A percentile compares a stretch with the other conserved stretches of the same genome.
Evolutionary conservation across 2,797 vertebrate genomes (phyloP).

Genomic region (Rhyacichthys aspro): DNA sequence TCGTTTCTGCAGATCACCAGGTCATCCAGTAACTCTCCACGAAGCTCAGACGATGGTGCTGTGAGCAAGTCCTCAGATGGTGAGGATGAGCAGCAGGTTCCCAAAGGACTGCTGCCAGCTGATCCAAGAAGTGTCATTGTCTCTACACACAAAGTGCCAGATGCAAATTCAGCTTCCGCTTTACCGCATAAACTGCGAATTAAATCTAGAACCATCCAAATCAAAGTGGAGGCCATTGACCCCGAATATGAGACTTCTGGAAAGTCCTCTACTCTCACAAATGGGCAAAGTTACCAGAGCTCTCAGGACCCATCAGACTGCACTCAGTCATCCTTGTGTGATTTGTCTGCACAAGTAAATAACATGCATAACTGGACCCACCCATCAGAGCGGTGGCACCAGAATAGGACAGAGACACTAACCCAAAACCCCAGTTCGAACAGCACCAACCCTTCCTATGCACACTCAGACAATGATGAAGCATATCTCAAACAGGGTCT

Average conservation of each 20-base stretch:
- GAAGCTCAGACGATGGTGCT: conserved; percentile 88
- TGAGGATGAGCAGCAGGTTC: conserved; percentile 97
- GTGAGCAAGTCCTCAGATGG: conserved; percentile 92
- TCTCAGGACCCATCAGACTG: conserved; percentile 71
- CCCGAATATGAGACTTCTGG: conserved; percentile 85
- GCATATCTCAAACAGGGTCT: conserved; percentile 85
- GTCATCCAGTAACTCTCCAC: conserved; percentile 90
- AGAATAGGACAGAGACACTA: conserved; percentile 62
- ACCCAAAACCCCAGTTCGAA: conserved; percentile 43
- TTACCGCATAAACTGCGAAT: conserved; percentile 96
- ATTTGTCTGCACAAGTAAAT: conserved; percentile 89
- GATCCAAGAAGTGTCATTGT: conserved; percentile 86
- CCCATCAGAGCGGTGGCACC: conserved; percentile 87
- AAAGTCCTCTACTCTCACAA: conserved; percentile 80
- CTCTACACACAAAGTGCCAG: conserved; percentile 89
- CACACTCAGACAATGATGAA: conserved; percentile 81
- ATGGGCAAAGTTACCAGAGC: conserved; percentile 79
- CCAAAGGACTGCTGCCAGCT: conserved; percentile 86
- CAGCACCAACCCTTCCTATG: conserved; percentile 71
- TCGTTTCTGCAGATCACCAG: conserved; percentile 85
- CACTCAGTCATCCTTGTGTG: conserved; percentile 81
- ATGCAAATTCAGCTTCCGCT: conserved; percentile 82
- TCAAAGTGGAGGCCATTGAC: conserved; percentile 92
- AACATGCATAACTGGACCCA: conserved; percentile 90
- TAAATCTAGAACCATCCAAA: conserved; percentile 90